Percentiles rank a stretch among this genome's conserved stretches.
These are phyloP conservation scores for Littorina saxatilis DNA, from an alignment of 1,140 invertebrate species.

Conservation along the genomic window DNA sequence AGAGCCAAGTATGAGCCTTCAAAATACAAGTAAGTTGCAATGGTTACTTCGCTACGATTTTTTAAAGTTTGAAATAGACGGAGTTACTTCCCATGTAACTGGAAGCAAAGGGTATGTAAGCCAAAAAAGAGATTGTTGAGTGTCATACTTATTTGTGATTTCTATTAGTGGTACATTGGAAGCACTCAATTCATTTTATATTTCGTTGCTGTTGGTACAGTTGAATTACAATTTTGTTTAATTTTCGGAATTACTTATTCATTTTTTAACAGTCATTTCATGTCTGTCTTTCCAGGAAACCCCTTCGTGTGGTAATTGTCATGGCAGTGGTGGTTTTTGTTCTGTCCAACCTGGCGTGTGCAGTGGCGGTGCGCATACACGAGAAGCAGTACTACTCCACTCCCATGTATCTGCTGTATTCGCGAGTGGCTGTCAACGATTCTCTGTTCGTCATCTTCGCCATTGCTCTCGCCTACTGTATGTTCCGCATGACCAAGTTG, in stretches of 20 bases:
- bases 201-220: too few species aligned
- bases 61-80: too few species aligned
- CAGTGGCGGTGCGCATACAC: conserved; percentile 56
- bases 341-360: conserved; percentile 68
- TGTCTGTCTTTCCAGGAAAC: conserved; percentile 52
- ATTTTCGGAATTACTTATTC: too few species aligned
- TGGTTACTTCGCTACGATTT: too few species aligned
- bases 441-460: conserved; percentile 71
- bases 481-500: conserved; percentile 72
- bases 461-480: conserved; percentile 68
- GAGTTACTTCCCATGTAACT: too few species aligned
- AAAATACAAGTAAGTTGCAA: conserved; percentile 65
- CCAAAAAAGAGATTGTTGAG: too few species aligned
- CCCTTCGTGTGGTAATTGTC: conserved; percentile 56
- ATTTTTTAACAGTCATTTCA: too few species aligned
- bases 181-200: too few species aligned
- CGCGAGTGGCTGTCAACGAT: conserved; percentile 72
- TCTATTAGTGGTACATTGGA: too few species aligned
- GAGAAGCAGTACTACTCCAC: conserved; percentile 51
- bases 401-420: conserved; percentile 54
- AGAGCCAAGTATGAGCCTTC: conserved; percentile 69
- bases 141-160: too few species aligned
- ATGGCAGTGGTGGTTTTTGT: conserved; percentile 69
- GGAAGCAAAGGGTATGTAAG: too few species aligned
- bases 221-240: too few species aligned